Evolutionary conservation across 2,888 invertebrate genomes (phyloP).

Genomic region (Onthophagus sagittarius): DNA sequence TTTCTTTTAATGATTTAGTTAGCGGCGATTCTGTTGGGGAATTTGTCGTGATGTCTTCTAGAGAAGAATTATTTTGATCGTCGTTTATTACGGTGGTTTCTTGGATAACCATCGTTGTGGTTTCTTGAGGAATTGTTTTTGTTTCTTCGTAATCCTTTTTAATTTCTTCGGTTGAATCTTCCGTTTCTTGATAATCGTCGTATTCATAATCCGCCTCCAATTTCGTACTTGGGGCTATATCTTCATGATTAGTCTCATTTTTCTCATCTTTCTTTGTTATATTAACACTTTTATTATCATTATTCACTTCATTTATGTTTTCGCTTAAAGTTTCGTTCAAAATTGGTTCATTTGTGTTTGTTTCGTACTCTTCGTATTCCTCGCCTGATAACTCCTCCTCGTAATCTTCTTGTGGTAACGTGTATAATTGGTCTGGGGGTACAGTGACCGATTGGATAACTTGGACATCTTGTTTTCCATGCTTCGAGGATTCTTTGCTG

Average conservation of each 20-base stretch:
- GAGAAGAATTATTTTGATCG: neutral
- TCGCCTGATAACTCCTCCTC: constrained; percentile 12
- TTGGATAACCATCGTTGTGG: neutral
- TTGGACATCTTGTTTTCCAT: constrained; percentile 21
- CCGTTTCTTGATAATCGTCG: constrained; percentile 1
- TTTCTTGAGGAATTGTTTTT: neutral
- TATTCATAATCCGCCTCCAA: neutral
- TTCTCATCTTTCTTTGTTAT: constrained; percentile 6
- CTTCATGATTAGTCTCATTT: neutral
- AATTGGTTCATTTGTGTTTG: neutral
- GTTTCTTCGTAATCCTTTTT: neutral
- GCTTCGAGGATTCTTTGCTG: constrained; percentile 19
- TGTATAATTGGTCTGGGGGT: constrained; percentile 29
- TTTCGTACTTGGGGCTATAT: neutral
- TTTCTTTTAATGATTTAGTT: too few relatives aligned
- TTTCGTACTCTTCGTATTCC: constrained; percentile 8
- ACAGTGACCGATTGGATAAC: constrained; percentile 16
- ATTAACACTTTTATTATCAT: constrained; percentile 19
- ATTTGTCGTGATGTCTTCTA: neutral
- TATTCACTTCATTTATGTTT: neutral
- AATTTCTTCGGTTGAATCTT: constrained; percentile 2
- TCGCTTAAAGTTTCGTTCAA: neutral
- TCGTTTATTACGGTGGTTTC: neutral
- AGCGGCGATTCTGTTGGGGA: too few relatives aligned
- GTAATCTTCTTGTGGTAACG: constrained; percentile 17